Percentiles rank a stretch among this genome's conserved stretches.
Conservation (phyloP, 2,888 invertebrate genomes). For the Agrotis exclamationis region DNA sequence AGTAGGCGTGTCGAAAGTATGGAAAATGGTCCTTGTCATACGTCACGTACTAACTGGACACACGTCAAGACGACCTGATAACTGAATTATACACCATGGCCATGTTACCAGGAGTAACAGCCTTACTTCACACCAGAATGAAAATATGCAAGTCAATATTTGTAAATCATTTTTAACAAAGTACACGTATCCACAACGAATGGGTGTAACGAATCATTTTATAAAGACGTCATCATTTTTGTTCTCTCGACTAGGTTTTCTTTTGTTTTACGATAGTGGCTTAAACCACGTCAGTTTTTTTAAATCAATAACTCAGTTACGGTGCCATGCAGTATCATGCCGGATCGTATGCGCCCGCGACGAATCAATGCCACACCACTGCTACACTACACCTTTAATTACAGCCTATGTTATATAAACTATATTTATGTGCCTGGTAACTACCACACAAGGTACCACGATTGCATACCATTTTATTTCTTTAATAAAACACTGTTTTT, state of each 20-base stretch:
- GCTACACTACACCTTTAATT: conserved; percentile 47
- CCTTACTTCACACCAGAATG: conserved; percentile 7
- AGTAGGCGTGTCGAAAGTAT: conserved; percentile 9
- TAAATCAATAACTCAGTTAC: conserved; percentile 38
- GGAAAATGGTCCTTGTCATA: background rate
- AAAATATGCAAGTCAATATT: background rate
- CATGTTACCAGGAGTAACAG: background rate
- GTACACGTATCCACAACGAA: conserved; percentile 24
- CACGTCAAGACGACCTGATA: background rate
- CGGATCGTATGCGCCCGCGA: conserved; percentile 24
- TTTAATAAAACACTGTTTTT: background rate
- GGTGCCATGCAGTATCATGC: conserved; percentile 37
- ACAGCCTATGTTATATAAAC: conserved; percentile 34
- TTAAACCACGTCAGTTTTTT: conserved; percentile 48
- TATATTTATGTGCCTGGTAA: conserved; percentile 3
- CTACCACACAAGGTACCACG: background rate
- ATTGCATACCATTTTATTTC: background rate
- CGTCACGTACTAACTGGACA: background rate
- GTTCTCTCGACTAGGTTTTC: background rate
- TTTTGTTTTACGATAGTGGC: conserved; percentile 6
- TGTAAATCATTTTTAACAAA: conserved; percentile 7
- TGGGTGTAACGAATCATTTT: conserved; percentile 7
- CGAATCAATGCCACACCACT: conserved; percentile 45
- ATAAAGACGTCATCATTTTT: background rate
- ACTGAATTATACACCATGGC: background rate